Percentiles rank a stretch among this genome's conserved stretches.
Evolutionary conservation across 2,113 vertebrate genomes (phyloP).

Genomic region (Dicrurus megarhynchus): DNA sequence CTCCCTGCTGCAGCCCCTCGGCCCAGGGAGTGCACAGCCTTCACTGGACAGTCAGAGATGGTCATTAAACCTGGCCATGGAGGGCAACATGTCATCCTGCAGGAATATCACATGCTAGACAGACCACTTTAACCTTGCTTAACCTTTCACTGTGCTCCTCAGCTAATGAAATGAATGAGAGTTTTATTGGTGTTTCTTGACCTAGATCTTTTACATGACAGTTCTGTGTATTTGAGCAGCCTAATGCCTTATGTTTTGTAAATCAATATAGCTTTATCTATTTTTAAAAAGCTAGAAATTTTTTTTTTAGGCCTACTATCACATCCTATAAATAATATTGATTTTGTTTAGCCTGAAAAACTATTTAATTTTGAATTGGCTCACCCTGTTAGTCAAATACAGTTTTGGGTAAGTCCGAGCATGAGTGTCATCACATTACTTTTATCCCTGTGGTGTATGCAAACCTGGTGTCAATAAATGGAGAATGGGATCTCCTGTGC

Average conservation of each 20-base stretch:
- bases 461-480: not conserved
- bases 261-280: conserved; percentile 48
- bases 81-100: not conserved
- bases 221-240: not conserved
- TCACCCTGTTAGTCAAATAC: conserved; percentile 60
- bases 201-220: not conserved
- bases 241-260: conserved; percentile 19
- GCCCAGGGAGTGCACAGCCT: not conserved
- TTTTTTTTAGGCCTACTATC: not conserved
- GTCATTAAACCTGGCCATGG: not conserved
- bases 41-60: accelerated
- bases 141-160: not conserved
- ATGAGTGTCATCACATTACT: not conserved
- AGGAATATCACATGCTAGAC: not conserved
- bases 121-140: conserved; percentile 24
- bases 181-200: conserved; percentile 22
- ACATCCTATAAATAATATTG: conserved; percentile 56
- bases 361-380: conserved; percentile 54
- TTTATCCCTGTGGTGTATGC: not conserved
- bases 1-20: not conserved
- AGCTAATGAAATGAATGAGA: conserved; percentile 3
- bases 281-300: conserved; percentile 31
- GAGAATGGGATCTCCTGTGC: not conserved
- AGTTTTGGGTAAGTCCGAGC: not conserved
- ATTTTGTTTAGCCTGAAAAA: conserved; percentile 54